Evolutionary conservation across 2,797 vertebrate species (phyloP).

Genomic region (Lycodopsis pacificus): DNA sequence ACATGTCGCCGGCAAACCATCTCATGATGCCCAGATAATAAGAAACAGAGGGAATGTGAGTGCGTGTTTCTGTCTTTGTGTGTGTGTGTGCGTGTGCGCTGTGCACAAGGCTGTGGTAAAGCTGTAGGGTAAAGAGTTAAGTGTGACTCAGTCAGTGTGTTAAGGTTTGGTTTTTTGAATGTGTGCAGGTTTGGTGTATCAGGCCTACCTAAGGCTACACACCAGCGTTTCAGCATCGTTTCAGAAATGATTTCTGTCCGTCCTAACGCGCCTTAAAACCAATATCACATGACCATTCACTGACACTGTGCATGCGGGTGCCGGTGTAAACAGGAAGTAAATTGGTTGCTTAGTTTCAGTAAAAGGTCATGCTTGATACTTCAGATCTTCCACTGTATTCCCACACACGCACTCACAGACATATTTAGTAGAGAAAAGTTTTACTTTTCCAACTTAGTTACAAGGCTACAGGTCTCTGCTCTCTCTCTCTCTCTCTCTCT

Average conservation of each 20-base stretch:
- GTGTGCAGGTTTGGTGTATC: conserved; percentile 3
- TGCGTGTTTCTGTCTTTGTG: conserved; percentile 33
- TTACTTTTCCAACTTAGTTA: too few relatives aligned
- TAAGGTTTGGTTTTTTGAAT: not conserved
- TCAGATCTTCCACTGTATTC: not conserved
- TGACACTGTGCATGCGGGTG: not conserved
- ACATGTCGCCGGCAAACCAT: conserved; percentile 74
- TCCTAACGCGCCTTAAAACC: not conserved
- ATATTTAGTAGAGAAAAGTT: too few relatives aligned
- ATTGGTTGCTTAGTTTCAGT: not conserved
- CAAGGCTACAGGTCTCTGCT: not conserved
- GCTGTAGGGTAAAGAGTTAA: conserved; percentile 17
- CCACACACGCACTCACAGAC: not conserved
- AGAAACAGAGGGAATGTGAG: conserved; percentile 72
- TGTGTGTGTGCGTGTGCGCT: conserved; percentile 7
- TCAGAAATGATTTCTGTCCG: not conserved
- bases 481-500: too few relatives aligned
- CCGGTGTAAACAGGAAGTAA: not conserved
- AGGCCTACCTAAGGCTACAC: not conserved
- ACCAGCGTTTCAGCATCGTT: not conserved
- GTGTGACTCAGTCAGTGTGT: conserved; percentile 8
- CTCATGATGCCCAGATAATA: conserved; percentile 77
- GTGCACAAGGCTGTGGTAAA: conserved; percentile 10
- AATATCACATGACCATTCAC: not conserved
- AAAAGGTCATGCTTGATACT: not conserved